phyloP scores from a whole-genome alignment of 2,113 vertebrate genomes.

The Plectropomus leopardus region DNA sequence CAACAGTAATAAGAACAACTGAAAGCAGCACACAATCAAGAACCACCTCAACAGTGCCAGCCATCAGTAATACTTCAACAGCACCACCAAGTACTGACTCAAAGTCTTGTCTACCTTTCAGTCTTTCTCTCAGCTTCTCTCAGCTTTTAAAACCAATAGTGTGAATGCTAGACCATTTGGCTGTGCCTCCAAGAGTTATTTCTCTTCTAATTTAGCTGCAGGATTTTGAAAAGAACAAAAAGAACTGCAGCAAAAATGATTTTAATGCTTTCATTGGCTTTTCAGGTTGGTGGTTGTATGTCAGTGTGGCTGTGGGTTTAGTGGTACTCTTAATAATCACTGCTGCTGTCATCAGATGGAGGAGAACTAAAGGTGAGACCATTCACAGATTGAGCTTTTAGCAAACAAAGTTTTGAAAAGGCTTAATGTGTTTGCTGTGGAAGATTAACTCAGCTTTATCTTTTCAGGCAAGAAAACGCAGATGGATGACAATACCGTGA shows the following conservation, averaged over 20 bases:
- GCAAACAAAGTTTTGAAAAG: background rate
- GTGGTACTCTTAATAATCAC: background rate
- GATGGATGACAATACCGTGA: background rate
- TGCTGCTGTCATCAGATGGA: background rate
- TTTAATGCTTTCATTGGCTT: background rate
- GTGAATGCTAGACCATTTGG: too few relatives aligned
- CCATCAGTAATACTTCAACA: background rate
- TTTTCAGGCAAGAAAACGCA: constrained; percentile 8
- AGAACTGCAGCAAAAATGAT: background rate
- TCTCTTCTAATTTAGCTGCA: background rate
- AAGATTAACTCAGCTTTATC: background rate
- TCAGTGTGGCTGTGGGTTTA: background rate
- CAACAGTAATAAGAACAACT: background rate
- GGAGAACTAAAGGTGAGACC: constrained; percentile 16
- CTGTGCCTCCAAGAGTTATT: background rate
- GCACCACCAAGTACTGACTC: background rate
- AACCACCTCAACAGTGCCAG: fast-evolving
- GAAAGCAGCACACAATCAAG: background rate
- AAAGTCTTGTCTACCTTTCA: too few relatives aligned
- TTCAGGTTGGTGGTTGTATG: background rate
- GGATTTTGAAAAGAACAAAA: background rate
- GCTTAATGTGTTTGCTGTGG: background rate
- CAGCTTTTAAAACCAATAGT: background rate
- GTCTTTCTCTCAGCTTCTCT: background rate
- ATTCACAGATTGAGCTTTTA: background rate